Percentiles rank a stretch among this genome's conserved stretches.
phyloP scores from a whole-genome alignment of 2,888 invertebrate genomes.

The Meiosimyza platycephala region DNA sequence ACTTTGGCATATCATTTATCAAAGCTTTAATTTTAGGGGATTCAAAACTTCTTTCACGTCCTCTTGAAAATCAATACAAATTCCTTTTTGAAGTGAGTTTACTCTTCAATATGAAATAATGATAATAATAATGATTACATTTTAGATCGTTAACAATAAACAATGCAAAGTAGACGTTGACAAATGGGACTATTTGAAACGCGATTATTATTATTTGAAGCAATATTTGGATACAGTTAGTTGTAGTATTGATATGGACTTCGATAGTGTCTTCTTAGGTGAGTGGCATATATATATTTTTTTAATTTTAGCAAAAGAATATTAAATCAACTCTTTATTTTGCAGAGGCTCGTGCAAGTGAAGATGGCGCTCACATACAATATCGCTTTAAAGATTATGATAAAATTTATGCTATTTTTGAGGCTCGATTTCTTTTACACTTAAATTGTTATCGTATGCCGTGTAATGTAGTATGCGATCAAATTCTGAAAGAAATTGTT shows the following conservation, averaged over 20 bases:
- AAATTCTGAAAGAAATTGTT: slow-evolving; percentile 14
- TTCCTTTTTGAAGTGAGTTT: slow-evolving; percentile 60
- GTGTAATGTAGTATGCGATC: slow-evolving; percentile 65
- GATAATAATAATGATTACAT: not conserved
- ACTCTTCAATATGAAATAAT: not conserved
- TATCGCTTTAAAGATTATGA: slow-evolving; percentile 69
- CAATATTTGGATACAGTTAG: slow-evolving; percentile 39
- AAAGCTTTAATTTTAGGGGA: slow-evolving; percentile 59
- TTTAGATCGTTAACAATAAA: slow-evolving; percentile 71
- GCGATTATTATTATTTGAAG: slow-evolving; percentile 68
- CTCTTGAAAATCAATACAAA: slow-evolving; percentile 45
- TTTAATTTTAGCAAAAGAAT: not conserved
- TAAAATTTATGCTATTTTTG: slow-evolving; percentile 68
- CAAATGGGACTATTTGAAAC: slow-evolving; percentile 75
- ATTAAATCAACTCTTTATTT: not conserved
- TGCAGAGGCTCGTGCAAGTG: slow-evolving; percentile 52
- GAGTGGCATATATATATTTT: slow-evolving; percentile 34
- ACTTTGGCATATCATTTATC: slow-evolving; percentile 57
- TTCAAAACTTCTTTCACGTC: slow-evolving; percentile 32
- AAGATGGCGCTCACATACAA: slow-evolving; percentile 60
- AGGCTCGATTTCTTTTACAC: slow-evolving; percentile 67
- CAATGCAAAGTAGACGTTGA: slow-evolving; percentile 74
- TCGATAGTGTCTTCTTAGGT: slow-evolving; percentile 57
- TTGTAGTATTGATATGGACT: slow-evolving; percentile 51
- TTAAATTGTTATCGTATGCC: slow-evolving; percentile 69